Conservation (phyloP, 2,888 invertebrate genomes). For the Cartodere bifasciata region DNA sequence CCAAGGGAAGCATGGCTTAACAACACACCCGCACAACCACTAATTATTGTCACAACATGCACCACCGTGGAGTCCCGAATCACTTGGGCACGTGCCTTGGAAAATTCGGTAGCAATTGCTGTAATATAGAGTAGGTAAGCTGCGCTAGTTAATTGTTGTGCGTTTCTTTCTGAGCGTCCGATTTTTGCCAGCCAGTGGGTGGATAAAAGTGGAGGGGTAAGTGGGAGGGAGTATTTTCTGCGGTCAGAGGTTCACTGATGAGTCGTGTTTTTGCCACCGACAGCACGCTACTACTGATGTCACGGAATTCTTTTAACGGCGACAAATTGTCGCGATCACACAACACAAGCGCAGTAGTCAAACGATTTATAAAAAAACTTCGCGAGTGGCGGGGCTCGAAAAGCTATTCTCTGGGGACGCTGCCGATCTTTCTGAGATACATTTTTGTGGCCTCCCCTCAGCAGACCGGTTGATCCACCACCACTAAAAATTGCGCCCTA, state of each 20-base stretch:
- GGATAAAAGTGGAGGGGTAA: slow-evolving; percentile 44
- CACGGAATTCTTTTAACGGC: slow-evolving; percentile 39
- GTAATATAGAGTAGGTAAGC: slow-evolving; percentile 12
- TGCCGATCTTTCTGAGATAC: slow-evolving; percentile 33
- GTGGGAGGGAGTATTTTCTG: slow-evolving; percentile 29
- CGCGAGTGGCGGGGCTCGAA: slow-evolving; percentile 24
- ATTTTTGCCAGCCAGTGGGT: slow-evolving; percentile 47
- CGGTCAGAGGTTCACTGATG: slow-evolving; percentile 31
- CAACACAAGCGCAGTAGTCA: slow-evolving; percentile 36
- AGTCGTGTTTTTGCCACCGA: slow-evolving; percentile 36
- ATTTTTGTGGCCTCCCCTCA: slow-evolving; percentile 35
- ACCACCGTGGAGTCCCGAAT: neutral
- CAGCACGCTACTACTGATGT: slow-evolving; percentile 37
- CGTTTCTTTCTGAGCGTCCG: slow-evolving; percentile 37
- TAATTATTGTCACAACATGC: neutral
- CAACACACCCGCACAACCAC: slow-evolving; percentile 19
- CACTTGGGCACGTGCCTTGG: slow-evolving; percentile 19
- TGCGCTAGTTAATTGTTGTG: slow-evolving; percentile 37
- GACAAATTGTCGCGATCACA: slow-evolving; percentile 38
- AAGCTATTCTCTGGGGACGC: slow-evolving; percentile 31
- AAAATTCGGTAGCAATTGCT: slow-evolving; percentile 21
- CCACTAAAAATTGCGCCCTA: slow-evolving; percentile 39
- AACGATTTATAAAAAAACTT: slow-evolving; percentile 31
- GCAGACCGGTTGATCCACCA: slow-evolving; percentile 35
- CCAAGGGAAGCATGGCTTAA: slow-evolving; percentile 32